Evolutionary conservation across 2,797 vertebrate species (phyloP).

Genomic region (Decapterus maruadsi): DNA sequence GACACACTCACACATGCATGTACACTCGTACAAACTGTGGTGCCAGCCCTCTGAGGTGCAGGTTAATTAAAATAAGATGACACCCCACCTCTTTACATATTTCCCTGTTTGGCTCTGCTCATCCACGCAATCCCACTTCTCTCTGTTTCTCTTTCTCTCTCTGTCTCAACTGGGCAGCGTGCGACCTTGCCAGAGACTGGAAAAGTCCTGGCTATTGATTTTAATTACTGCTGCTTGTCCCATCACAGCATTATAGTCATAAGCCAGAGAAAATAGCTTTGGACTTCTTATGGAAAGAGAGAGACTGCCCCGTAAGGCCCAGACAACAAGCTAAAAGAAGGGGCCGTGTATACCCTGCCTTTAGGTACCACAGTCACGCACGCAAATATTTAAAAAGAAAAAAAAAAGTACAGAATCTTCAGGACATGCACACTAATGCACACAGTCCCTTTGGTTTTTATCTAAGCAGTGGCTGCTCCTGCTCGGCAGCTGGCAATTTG

Average conservation of each 20-base stretch:
- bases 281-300: conserved; percentile 66
- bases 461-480: conserved; percentile 71
- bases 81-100: conserved; percentile 88
- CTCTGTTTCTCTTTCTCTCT: conserved; percentile 24
- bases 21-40: conserved; percentile 25
- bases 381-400: conserved; percentile 24
- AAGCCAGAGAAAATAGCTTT: conserved; percentile 85
- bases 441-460: conserved; percentile 72
- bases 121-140: conserved; percentile 83
- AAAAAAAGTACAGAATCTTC: conserved; percentile 51
- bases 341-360: conserved; percentile 36
- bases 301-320: conserved; percentile 34
- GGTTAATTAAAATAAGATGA: conserved; percentile 91
- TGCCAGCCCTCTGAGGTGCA: conserved; percentile 72
- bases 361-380: conserved; percentile 48
- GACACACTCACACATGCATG: conserved; percentile 22
- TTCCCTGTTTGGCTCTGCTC: conserved; percentile 85
- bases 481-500: conserved; percentile 84
- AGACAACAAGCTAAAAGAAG: conserved; percentile 7
- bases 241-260: conserved; percentile 88
- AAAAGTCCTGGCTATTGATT: conserved; percentile 96
- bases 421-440: conserved; percentile 57
- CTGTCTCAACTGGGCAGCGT: conserved; percentile 63
- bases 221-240: conserved; percentile 94
- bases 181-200: conserved; percentile 93